Percentiles rank a stretch among this genome's conserved stretches.
These are phyloP conservation scores for Lepetodrilus schrolli DNA, from an alignment of 2,888 invertebrate species.

Conservation along the genomic window DNA sequence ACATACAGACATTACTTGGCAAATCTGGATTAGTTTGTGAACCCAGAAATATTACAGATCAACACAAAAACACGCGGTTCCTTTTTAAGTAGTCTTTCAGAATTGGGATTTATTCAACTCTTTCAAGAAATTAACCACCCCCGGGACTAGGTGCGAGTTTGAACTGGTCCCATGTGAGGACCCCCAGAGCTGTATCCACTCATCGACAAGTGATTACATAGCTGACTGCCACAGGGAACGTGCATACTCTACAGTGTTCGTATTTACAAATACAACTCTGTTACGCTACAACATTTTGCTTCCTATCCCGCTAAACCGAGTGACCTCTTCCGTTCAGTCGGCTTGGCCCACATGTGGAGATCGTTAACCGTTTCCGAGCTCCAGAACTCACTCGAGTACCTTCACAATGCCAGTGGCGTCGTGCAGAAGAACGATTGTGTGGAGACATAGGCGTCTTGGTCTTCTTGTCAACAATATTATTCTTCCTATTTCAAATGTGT, in stretches of 20 bases:
- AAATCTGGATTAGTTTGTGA: too few relatives aligned
- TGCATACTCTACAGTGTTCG: not conserved
- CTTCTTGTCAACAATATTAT: constrained; percentile 2
- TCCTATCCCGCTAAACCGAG: not conserved
- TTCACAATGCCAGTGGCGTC: not conserved
- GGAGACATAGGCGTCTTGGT: not conserved
- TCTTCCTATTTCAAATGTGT: constrained; percentile 1
- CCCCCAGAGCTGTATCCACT: not conserved
- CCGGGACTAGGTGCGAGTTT: too few relatives aligned
- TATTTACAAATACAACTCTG: constrained; percentile 20
- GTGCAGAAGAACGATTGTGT: constrained; percentile 8
- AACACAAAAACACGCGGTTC: too few relatives aligned
- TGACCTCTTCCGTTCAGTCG: not conserved
- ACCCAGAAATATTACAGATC: too few relatives aligned
- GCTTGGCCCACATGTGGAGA: not conserved
- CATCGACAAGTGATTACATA: constrained; percentile 18
- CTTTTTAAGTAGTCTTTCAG: too few relatives aligned
- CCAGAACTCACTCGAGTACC: not conserved
- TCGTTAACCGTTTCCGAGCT: constrained; percentile 3
- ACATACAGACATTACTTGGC: too few relatives aligned
- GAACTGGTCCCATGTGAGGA: not conserved
- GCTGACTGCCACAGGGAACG: not conserved
- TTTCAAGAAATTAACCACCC: too few relatives aligned
- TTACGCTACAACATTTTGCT: not conserved
- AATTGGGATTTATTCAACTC: too few relatives aligned